These are phyloP conservation scores for Drosophila macrospina DNA, from an alignment of 2,888 invertebrate species.

Conservation along the genomic window DNA sequence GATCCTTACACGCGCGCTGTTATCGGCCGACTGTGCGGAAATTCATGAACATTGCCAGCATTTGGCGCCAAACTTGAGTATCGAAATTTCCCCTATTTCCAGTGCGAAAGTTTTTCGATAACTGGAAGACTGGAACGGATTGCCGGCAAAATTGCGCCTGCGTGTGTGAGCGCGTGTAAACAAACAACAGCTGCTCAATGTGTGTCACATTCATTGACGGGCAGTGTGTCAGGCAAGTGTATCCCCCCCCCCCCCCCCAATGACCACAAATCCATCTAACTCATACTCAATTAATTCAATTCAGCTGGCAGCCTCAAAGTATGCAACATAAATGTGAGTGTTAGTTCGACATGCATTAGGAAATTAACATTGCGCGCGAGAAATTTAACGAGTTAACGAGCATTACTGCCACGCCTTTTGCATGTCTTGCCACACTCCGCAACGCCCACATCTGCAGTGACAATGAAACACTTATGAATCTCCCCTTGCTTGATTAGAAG, in stretches of 20 bases:
- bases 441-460: constrained; percentile 40
- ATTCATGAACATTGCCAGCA: constrained; percentile 18
- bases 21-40: constrained; percentile 49
- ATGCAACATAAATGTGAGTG: constrained; percentile 22
- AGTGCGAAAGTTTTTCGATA: constrained; percentile 48
- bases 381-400: constrained; percentile 24
- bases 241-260: not conserved
- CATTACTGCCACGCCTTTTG: constrained; percentile 60
- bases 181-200: constrained; percentile 61
- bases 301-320: constrained; percentile 15
- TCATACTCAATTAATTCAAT: constrained; percentile 7
- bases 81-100: constrained; percentile 64
- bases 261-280: constrained; percentile 14
- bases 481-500: constrained; percentile 24
- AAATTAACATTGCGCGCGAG: not conserved
- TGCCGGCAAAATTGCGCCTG: constrained; percentile 68
- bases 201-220: constrained; percentile 32
- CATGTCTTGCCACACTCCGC: constrained; percentile 32
- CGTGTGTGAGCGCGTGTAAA: constrained; percentile 53
- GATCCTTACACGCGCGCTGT: constrained; percentile 59
- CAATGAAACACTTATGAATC: constrained; percentile 28
- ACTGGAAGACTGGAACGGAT: constrained; percentile 47
- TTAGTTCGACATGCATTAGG: not conserved
- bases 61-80: constrained; percentile 68
- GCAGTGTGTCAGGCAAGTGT: not conserved